Percentiles rank a stretch among this genome's conserved stretches.
phyloP scores from a whole-genome alignment of 2,113 vertebrate species.

The Platichthys stellatus region DNA sequence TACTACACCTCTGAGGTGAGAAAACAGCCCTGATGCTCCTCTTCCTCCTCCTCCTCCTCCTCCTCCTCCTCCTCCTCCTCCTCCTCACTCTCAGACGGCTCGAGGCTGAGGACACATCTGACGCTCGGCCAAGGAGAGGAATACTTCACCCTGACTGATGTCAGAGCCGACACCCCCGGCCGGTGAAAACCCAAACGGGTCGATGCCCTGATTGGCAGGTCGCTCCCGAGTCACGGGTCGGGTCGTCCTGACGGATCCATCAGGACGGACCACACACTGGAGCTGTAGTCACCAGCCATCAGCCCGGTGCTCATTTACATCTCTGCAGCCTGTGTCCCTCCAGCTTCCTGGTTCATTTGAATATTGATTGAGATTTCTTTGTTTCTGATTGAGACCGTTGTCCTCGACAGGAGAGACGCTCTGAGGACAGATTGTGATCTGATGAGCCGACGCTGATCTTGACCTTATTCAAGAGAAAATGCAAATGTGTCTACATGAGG shows the following conservation, averaged over 20 bases:
- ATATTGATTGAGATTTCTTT: too few relatives aligned
- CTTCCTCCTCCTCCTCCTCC: background rate
- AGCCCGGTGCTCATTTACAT: background rate
- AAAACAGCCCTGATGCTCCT: slow-evolving; percentile 36
- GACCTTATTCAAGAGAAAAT: too few relatives aligned
- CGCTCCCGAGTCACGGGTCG: slow-evolving; percentile 24
- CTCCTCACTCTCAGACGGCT: slow-evolving; percentile 24
- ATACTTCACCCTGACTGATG: slow-evolving; percentile 57
- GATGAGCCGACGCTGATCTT: too few relatives aligned
- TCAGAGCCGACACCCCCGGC: slow-evolving; percentile 42
- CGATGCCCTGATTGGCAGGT: slow-evolving; percentile 57
- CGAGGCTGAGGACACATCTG: slow-evolving; percentile 39
- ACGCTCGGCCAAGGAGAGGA: slow-evolving; percentile 37
- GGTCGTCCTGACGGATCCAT: slow-evolving; percentile 49
- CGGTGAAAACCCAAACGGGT: slow-evolving; percentile 56
- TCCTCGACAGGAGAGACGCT: too few relatives aligned
- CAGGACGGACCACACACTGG: slow-evolving; percentile 23
- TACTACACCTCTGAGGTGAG: slow-evolving; percentile 30
- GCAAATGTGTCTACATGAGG: too few relatives aligned
- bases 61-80: background rate
- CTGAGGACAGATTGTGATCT: too few relatives aligned
- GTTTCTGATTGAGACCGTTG: too few relatives aligned
- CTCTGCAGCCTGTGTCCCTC: background rate
- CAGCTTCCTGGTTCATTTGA: too few relatives aligned
- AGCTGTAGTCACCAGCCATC: background rate